Percentiles rank a stretch among this genome's conserved stretches.
Evolutionary conservation across 2,888 invertebrate genomes (phyloP).

Genomic region (Therioaphis trifolii): DNA sequence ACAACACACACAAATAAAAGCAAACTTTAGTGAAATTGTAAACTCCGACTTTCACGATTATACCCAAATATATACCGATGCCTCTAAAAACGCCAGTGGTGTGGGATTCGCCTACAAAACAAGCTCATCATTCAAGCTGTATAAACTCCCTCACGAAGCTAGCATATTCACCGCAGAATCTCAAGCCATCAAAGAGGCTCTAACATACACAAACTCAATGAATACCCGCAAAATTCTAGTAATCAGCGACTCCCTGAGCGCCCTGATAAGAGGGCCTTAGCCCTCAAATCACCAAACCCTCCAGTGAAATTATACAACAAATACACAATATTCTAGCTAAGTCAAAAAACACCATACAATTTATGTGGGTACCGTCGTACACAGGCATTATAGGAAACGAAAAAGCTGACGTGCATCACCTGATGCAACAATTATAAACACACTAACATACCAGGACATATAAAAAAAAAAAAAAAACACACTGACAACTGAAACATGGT

Average conservation of each 20-base stretch:
- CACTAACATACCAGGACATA: too few relatives aligned
- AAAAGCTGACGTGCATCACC: too few relatives aligned
- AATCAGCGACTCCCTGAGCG: neutral
- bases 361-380: too few relatives aligned
- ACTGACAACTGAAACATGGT: too few relatives aligned
- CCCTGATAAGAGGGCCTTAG: too few relatives aligned
- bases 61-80: neutral
- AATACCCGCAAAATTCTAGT: neutral
- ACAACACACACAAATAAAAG: neutral
- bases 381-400: too few relatives aligned
- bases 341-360: too few relatives aligned
- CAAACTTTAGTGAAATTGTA: neutral
- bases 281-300: too few relatives aligned
- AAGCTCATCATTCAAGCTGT: neutral
- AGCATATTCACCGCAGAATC: neutral
- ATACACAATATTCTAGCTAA: too few relatives aligned
- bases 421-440: too few relatives aligned
- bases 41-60: neutral
- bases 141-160: neutral
- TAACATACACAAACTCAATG: neutral
- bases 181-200: slow-evolving; percentile 2
- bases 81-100: neutral
- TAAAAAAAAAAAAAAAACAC: too few relatives aligned
- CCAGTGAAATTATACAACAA: too few relatives aligned
- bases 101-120: neutral